Base-by-base conservation (phyloP, 2,797 vertebrate species). In the Peromyscus melanophrys region DNA sequence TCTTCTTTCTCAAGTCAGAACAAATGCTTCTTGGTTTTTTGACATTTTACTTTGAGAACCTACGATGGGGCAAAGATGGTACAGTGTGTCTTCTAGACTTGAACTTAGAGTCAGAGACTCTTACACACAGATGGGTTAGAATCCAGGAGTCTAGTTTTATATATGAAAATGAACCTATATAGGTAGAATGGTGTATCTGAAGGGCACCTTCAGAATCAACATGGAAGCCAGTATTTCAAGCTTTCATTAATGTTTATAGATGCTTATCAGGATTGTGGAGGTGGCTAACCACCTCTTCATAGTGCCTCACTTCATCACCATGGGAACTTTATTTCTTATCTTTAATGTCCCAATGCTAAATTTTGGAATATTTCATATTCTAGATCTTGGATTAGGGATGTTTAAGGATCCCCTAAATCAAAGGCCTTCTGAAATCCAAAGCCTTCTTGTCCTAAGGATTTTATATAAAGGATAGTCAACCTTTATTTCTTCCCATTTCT, bases 1-100 rank as follows among this genome's bases (percentile, higher is more conserved):
- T 92, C 61, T n/a, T 91, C 11, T 89, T 76, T 37, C n/a, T 61
- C 75, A 67, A 25, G 25, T 82, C 16, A 87, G 80, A 89, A 65
- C n/a, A 96, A 80, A 61, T 82, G 17, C 76, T 89, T 94, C 86
- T 92, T 61, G 9, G 46, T 92, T 73, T 89, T 21, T 77, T 29
- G 90, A 40, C 12, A 40, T 17, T 84, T 43, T 78, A 65, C 49
- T 78, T 78, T 76, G 25, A 49, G 73, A 73, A 17, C 21, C 23
- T 85, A 29, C 6, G 2, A 21, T 84, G 23, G 40, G 40, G 17
- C 6, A 95, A 92, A 37, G 31, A n/a, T 91, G 49, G 84, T 40
- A 81, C 49, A 40, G 37, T 25, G 59, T 73, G 83, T 29, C 67
- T 80, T 69, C 71, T 23, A 31, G 34, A 94, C 16, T 1, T 29